Conservation (phyloP, 2,113 vertebrate genomes). For the Scalopus aquaticus region DNA sequence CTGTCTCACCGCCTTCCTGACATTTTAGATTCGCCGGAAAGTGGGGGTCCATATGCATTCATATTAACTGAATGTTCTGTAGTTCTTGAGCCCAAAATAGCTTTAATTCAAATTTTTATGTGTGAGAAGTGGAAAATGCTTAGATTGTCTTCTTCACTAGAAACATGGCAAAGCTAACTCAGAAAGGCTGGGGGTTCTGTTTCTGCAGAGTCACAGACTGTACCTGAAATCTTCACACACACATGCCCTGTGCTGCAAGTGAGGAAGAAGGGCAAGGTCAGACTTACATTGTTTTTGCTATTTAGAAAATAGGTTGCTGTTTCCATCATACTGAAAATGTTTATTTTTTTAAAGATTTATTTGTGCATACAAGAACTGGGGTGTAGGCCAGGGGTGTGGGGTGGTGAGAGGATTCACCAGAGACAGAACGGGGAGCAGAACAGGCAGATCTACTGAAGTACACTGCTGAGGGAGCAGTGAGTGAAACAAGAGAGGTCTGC, state of each 20-base stretch:
- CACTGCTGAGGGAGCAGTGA: too few species aligned
- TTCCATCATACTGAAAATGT: not conserved
- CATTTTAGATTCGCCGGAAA: not conserved
- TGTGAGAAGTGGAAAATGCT: not conserved
- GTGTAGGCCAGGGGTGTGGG: too few species aligned
- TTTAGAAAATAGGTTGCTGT: not conserved
- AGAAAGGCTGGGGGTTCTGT: not conserved
- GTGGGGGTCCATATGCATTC: not conserved
- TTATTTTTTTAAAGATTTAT: not conserved
- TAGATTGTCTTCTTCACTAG: accelerated
- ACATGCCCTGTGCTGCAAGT: accelerated
- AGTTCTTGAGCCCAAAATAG: not conserved
- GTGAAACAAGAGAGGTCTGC: too few species aligned
- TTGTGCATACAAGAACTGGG: too few species aligned
- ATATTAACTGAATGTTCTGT: not conserved
- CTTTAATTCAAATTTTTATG: not conserved
- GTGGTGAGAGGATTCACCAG: too few species aligned
- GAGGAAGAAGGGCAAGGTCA: not conserved
- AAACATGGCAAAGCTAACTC: not conserved
- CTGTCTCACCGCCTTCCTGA: not conserved
- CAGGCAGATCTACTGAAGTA: too few species aligned
- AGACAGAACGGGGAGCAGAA: too few species aligned
- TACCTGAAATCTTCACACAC: not conserved
- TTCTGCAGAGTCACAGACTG: not conserved
- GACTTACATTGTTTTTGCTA: not conserved